phyloP scores from a whole-genome alignment of 2,797 vertebrate species.

The Sus cebifrons region DNA sequence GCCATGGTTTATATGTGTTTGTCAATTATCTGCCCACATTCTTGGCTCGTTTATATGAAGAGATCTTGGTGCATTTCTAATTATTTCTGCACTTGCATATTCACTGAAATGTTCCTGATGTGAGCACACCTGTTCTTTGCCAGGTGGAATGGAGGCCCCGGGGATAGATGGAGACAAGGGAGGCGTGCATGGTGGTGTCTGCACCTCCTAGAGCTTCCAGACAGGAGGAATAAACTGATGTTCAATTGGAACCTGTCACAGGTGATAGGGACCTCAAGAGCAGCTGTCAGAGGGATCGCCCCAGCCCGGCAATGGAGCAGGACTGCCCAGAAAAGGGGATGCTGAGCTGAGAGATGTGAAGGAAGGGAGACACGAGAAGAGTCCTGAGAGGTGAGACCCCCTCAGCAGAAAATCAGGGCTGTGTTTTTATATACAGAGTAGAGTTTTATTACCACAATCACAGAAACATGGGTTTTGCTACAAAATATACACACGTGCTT shows the following conservation, averaged over 20 bases:
- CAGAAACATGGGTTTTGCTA: neutral
- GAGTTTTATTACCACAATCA: neutral
- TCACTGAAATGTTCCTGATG: neutral
- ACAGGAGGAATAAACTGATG: neutral
- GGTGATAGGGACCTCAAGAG: neutral
- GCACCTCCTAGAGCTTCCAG: neutral
- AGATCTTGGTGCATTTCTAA: neutral
- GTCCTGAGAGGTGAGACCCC: too few relatives aligned
- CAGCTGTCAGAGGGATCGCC: rapidly evolving
- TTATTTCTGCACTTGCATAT: too few relatives aligned
- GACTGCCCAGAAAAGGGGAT: neutral
- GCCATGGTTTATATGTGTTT: neutral
- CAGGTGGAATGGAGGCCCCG: neutral
- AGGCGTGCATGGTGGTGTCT: neutral
- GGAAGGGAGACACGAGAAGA: neutral
- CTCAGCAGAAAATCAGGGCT: neutral
- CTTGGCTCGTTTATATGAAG: rapidly evolving
- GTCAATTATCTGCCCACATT: neutral
- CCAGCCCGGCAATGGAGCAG: neutral
- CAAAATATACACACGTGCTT: neutral
- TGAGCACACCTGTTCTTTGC: neutral
- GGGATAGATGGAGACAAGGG: neutral
- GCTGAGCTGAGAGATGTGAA: neutral
- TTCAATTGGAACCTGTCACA: neutral
- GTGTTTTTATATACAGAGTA: neutral